A percentile compares a stretch with the other conserved stretches of the same genome.
phyloP scores from a whole-genome alignment of 1,140 invertebrate genomes.

The Coptotermes formosanus region DNA sequence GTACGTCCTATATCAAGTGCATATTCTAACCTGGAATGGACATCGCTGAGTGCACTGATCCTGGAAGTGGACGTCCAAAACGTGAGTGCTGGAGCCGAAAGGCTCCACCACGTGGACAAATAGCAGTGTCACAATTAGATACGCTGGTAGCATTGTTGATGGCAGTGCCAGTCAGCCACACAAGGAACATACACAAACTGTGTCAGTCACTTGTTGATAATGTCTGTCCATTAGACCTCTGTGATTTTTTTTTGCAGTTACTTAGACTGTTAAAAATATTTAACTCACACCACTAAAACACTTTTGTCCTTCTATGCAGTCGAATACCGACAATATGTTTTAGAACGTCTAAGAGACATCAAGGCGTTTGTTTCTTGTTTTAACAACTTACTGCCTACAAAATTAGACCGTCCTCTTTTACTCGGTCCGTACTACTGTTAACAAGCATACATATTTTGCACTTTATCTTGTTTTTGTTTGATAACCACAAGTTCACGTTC shows the following conservation, averaged over 20 bases:
- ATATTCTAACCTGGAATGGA: neutral
- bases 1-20: no score
- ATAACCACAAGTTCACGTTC: no score
- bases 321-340: no score
- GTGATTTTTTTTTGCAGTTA: neutral
- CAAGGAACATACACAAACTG: neutral
- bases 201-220: neutral
- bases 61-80: neutral
- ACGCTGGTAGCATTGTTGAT: neutral
- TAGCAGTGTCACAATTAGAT: neutral
- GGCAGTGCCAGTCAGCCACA: neutral
- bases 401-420: no score
- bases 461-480: no score
- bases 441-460: no score
- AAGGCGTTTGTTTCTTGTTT: no score
- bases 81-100: neutral
- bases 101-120: neutral
- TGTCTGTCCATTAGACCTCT: neutral
- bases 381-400: no score
- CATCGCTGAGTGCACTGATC: slow-evolving; percentile 1
- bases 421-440: no score
- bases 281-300: neutral
- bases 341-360: no score
- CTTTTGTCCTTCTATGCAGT: neutral
- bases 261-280: neutral